Evolutionary conservation across 2,113 vertebrate genomes (phyloP), one percentile per base, ranked within the genome.

Genomic region (Tetraodon nigroviridis): DNA sequence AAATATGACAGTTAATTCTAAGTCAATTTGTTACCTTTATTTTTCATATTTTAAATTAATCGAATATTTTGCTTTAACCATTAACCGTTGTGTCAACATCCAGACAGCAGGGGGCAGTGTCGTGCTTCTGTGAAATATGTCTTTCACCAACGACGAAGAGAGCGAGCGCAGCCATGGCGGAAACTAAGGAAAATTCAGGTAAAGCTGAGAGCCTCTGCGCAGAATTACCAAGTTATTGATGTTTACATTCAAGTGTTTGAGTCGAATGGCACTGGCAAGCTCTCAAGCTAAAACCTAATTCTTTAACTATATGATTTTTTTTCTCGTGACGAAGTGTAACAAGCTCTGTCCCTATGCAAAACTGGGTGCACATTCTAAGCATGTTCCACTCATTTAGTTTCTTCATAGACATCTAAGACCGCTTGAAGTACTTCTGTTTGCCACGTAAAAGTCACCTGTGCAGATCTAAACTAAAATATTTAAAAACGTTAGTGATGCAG

Each of bases 141-240:
- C 29, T 4, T 1, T 16, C 63, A 50, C 4, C 11, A 27, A 6
- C 59, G 80, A 81, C 79, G 82, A 79, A 76, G 70, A 71, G 0
- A 1, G 37, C 18, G 5, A 21, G n/a, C 18, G 1, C 62, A 66
- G 40, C 57, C 62, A 87, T 87, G 86, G 86, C 86, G 78, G 86
- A 87, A 75, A 59, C 70, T 21, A 68, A 73, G 2, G 63, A 71
- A 51, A 80, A 71, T 54, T 51, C 80, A 83, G 84, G 86, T 87
- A 87, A 79, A 54, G 15, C n/a, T 51, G 3, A 48, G 32, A 45
- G 71, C 29, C 51, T 22, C 18, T 50, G 32, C 21, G 47, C 1
- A 14, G 10, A 20, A 2, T 14, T 2, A 13, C 0, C 11, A 22
- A 29, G 29, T 14, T 19, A 14, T 18, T 8, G 1, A 17, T 1